A percentile compares a stretch with the other conserved stretches of the same genome.
Evolutionary conservation across 2,113 vertebrate species (phyloP).

Genomic region (Ceratotherium simum): DNA sequence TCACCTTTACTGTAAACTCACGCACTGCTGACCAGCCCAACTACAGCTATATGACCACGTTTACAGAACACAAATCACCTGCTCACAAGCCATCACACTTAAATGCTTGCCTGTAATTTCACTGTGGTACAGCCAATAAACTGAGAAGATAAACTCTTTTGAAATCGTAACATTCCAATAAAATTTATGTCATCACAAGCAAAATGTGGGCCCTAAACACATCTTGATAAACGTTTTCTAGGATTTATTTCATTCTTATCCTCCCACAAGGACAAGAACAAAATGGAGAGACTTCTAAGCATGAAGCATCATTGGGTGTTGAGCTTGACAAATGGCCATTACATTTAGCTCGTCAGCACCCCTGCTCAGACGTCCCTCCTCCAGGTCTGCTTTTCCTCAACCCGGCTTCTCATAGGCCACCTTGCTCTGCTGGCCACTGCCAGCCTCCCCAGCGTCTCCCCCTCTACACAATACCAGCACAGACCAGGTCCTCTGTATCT

Average conservation of each 20-base stretch:
- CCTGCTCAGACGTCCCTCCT: neutral
- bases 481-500: neutral
- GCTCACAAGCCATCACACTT: neutral
- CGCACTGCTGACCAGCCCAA: neutral
- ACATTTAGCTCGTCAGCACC: accelerated
- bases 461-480: neutral
- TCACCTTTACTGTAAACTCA: neutral
- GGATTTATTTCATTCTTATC: neutral
- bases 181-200: neutral
- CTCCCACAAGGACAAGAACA: neutral
- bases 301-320: accelerated
- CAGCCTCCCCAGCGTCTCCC: neutral
- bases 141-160: neutral
- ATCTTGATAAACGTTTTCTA: no score
- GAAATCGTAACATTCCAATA: neutral
- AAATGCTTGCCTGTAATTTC: neutral
- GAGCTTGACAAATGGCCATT: neutral
- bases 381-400: neutral
- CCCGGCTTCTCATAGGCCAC: neutral
- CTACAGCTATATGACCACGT: neutral
- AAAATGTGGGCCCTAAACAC: no score
- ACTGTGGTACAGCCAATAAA: neutral
- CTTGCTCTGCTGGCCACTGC: neutral
- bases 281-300: neutral
- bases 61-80: neutral